Evolutionary conservation across 2,113 vertebrate species (phyloP).

Genomic region (Rhabdornis inornatus): DNA sequence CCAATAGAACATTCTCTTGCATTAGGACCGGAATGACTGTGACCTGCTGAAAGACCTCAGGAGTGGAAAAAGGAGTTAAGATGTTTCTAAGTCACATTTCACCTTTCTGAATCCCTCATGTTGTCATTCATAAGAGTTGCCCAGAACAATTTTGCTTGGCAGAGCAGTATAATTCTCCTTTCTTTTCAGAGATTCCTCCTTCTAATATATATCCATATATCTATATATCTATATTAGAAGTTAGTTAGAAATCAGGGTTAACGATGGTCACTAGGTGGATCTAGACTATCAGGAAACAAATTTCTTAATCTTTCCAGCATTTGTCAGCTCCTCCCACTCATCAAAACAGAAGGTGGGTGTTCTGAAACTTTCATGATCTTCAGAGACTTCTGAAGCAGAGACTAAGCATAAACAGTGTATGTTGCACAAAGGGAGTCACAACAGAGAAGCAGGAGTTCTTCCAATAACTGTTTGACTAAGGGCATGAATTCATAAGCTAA

Average conservation of each 20-base stretch:
- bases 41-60: background rate
- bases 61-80: background rate
- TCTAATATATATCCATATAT: too few relatives aligned
- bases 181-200: background rate
- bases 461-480: background rate
- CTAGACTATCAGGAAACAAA: background rate
- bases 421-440: background rate
- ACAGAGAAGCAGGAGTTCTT: background rate
- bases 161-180: background rate
- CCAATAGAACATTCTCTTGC: background rate
- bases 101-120: background rate
- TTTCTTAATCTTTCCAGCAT: background rate
- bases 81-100: background rate
- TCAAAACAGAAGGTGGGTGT: background rate
- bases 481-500: background rate
- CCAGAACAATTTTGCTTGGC: background rate
- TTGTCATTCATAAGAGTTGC: background rate
- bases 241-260: background rate
- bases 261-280: background rate
- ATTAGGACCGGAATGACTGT: background rate
- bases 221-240: background rate
- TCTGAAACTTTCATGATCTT: background rate
- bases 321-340: background rate
- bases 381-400: background rate
- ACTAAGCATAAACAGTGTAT: background rate